Conservation (phyloP, 2,888 invertebrate species). For the Cantharis lateralis region DNA sequence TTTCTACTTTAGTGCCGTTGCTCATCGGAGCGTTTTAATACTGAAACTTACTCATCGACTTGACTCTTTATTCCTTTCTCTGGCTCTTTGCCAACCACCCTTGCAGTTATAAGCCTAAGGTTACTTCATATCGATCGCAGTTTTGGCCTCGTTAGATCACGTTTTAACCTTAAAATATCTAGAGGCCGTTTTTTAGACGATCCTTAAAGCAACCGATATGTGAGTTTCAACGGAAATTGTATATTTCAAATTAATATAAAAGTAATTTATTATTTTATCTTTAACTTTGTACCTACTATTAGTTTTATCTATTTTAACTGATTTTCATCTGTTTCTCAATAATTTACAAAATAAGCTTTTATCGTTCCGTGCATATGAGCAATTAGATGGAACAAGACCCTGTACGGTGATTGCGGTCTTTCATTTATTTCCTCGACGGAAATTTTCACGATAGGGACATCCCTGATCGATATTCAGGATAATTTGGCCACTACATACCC, state of each 20-base stretch:
- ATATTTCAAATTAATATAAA: background rate
- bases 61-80: slow-evolving; percentile 13
- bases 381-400: background rate
- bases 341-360: background rate
- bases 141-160: slow-evolving; percentile 37
- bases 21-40: background rate
- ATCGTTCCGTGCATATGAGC: background rate
- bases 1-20: background rate
- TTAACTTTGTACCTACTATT: background rate
- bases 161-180: slow-evolving; percentile 36
- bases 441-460: background rate
- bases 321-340: background rate
- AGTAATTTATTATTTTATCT: background rate
- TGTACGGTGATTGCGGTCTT: background rate
- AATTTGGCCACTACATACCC: background rate
- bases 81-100: slow-evolving; percentile 27
- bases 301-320: background rate
- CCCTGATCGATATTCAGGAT: background rate
- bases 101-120: slow-evolving; percentile 17
- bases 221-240: background rate
- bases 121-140: slow-evolving; percentile 34
- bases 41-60: background rate
- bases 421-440: background rate
- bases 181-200: slow-evolving; percentile 15
- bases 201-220: background rate